Evolutionary conservation across 2,888 invertebrate species (phyloP), one percentile per base, ranked within the genome.

Genomic region (Athalia cordata): DNA sequence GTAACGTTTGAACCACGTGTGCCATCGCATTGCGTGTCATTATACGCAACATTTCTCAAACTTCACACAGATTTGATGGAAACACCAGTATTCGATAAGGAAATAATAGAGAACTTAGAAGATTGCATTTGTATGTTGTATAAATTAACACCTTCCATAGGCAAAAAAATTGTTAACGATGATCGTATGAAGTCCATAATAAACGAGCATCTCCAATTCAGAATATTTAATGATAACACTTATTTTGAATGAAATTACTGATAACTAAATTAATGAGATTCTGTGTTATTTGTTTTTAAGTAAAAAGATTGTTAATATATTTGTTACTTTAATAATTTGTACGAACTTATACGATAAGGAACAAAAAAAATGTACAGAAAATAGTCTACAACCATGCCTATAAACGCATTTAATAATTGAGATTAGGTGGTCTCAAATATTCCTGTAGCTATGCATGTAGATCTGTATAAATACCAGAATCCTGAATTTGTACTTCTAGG

Each of bases 61-160:
- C 79, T 88, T 13, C 86, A 87, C 78, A 81, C 85, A 5, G 88
- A 89, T 78, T 80, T 89, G 13, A 84, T 79, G 3, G 86, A 87
- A 77, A 87, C 86, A 6, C 87, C 87, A 29, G 85, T 86, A 55
- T 86, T 89, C 59, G 88, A 89, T 77, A 84, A 83, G 57, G 86
- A 86, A 67, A 87, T 88, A 29, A 84, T 85, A 49, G 83, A 84
- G 43, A 83, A 85, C 77, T 81, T 89, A 77, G 87, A 88, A 49
- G 85, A 84, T 68, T 89, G 88, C 70, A 86, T 88, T 79, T 86
- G 81, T 76, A 81, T 86, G 55, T 80, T 89, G 74, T 86, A 87
- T 72, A 84, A 86, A 81, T 70, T 84, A 62, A 85, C 87, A 4
- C 88, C 87, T 5, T 83, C 78, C 13, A 79, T 87, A 8, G 87